Conservation (phyloP, 2,113 vertebrate genomes). For the Leptobrachium leishanense region DNA sequence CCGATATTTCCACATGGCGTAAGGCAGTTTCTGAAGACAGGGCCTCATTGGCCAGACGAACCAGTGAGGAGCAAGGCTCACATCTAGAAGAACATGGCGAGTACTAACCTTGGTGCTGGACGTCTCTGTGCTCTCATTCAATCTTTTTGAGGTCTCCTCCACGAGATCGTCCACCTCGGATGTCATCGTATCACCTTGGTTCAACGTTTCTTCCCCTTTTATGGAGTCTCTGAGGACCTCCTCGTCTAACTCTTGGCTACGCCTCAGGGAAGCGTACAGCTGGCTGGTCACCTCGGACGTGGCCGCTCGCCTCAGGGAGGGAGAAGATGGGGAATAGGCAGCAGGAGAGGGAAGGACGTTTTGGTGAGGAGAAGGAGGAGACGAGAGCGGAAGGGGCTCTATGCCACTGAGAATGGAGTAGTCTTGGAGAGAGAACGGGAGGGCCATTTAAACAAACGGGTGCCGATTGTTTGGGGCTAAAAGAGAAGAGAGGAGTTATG, state of each 20-base stretch:
- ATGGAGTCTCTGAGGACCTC: background rate
- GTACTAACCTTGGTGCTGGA: no score
- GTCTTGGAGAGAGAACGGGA: conserved; percentile 27
- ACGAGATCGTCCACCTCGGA: conserved; percentile 57
- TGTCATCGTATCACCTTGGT: background rate
- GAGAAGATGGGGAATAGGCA: background rate
- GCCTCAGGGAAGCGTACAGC: conserved; percentile 69
- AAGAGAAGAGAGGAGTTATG: background rate
- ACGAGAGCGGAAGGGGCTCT: conserved; percentile 51
- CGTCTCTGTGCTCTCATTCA: conserved; percentile 59
- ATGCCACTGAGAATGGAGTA: conserved; percentile 61
- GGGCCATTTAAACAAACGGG: conserved; percentile 9
- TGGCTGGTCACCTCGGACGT: conserved; percentile 67
- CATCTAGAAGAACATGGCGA: no score
- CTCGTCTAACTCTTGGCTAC: conserved; percentile 59
- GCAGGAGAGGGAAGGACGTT: conserved; percentile 36
- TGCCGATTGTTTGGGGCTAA: background rate
- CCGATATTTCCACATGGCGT: no score
- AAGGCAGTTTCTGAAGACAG: no score
- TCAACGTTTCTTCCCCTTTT: no score
- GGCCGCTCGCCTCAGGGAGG: conserved; percentile 41
- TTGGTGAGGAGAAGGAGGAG: conserved; percentile 24
- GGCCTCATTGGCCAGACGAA: no score
- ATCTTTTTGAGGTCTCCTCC: conserved; percentile 60
- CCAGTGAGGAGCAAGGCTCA: no score